Conservation (phyloP, 2,113 vertebrate genomes). For the Oreotrochilus melanogaster region DNA sequence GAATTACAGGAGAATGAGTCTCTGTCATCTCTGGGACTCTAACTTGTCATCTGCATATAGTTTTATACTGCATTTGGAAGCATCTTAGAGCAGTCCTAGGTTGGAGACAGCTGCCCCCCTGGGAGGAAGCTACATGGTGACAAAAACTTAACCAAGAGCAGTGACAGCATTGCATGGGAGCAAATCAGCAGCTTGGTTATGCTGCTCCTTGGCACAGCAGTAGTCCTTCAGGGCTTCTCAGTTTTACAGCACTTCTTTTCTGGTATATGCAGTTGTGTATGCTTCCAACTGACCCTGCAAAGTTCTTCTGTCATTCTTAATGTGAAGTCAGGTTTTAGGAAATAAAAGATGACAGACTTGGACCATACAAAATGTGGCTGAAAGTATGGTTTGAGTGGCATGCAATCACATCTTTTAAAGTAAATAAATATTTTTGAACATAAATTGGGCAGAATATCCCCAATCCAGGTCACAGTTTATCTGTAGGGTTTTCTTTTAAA, state of each 20-base stretch:
- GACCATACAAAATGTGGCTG: background rate
- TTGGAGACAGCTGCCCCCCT: accelerated
- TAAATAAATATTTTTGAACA: background rate
- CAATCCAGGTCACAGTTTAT: conserved; percentile 30
- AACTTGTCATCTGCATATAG: background rate
- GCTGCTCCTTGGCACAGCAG: background rate
- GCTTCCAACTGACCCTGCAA: background rate
- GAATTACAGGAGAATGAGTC: background rate
- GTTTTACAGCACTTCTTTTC: background rate
- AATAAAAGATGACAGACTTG: background rate
- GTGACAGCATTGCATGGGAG: accelerated
- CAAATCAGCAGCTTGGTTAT: background rate
- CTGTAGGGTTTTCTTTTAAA: conserved; percentile 42
- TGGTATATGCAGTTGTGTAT: background rate
- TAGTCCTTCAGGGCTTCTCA: background rate
- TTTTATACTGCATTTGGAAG: background rate
- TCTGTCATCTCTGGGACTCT: background rate
- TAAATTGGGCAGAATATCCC: background rate
- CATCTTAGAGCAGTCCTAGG: background rate
- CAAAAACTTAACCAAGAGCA: background rate
- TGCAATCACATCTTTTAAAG: background rate
- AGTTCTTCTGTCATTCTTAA: background rate
- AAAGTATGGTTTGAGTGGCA: conserved; percentile 3
- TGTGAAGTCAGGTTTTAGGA: background rate
- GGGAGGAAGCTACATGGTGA: accelerated